Base-by-base conservation (phyloP, 2,888 invertebrate species). In the Halictus ligatus region DNA sequence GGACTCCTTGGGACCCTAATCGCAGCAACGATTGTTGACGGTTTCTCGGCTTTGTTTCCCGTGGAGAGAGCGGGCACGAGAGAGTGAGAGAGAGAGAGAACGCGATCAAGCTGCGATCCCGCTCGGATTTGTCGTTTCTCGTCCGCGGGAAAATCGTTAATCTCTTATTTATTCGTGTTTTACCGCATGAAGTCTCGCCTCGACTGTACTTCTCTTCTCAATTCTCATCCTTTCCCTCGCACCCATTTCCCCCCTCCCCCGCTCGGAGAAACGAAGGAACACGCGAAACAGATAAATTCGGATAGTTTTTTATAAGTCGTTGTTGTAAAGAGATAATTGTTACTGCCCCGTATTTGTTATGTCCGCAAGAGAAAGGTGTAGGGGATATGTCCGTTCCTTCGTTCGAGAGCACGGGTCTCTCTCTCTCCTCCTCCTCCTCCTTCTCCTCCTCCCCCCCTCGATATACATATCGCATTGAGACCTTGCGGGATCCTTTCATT, bases 281-380 rank as follows among this genome's bases (percentile, higher is more conserved):
- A 13, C 10, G 12, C 60, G 15, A 29, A 64, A 50, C 74, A 40
- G 69, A 75, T 46, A 58, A 58, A 71, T n/a, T 71, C 43, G n/a
- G 43, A 71, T 71, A 71, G 72, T 67, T 64, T 35, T 73, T 83
- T 80, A 64, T 64, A 72, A 50, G 67, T 78, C 60, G 72, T 84
- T 81, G 58, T 84, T 87, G 84, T 83, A 80, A 60, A 79, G 78
- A 69, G 40, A 69, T 84, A 78, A 79, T 87, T 83, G 83, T 87
- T 87, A 81, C 67, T 69, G 75, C 43, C 76, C 79, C 25, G 69
- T 46, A 54, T 73, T 87, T 83, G 87, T 86, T 86, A 78, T 15
- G 35, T 35, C 25, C 7, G 46, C 40, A n/a, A 25, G 40, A n/a
- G 43, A 69, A 1, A 46, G 29, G 60, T n/a, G n/a, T 48, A 21